Percentiles rank a stretch among this genome's conserved stretches.
Conservation (phyloP, 2,797 vertebrate species). For the Agapornis canus region DNA sequence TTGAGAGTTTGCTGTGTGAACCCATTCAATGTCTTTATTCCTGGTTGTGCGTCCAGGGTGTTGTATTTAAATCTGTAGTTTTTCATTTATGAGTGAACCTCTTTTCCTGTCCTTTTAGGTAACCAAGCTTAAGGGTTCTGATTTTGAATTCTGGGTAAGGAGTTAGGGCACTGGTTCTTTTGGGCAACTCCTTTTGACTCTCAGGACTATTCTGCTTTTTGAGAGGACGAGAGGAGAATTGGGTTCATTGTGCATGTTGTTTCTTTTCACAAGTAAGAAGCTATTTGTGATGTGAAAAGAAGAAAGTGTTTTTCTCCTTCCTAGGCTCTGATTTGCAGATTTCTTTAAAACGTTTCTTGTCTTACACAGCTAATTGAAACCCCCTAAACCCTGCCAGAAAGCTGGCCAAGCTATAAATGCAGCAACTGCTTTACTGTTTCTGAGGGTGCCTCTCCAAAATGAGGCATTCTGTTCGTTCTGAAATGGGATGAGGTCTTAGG, state of each 20-base stretch:
- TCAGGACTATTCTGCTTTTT: neutral
- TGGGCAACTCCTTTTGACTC: neutral
- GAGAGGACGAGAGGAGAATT: neutral
- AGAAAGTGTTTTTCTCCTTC: neutral
- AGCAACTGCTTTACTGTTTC: neutral
- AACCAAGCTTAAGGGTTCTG: neutral
- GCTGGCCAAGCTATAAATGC: neutral
- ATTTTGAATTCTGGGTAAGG: neutral
- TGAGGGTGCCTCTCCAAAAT: neutral
- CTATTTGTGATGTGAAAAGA: neutral
- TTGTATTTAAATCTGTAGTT: neutral
- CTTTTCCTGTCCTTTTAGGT: neutral
- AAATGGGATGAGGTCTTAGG: neutral
- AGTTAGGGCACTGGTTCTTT: neutral
- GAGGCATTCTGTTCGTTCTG: fast-evolving
- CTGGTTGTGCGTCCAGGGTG: neutral
- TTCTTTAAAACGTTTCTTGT: neutral
- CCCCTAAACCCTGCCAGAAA: neutral
- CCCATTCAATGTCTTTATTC: fast-evolving
- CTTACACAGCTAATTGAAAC: neutral
- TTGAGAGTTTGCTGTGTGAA: neutral
- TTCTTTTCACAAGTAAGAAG: neutral
- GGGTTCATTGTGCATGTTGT: neutral
- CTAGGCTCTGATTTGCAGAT: neutral
- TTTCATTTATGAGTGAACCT: neutral